These are phyloP conservation scores for Larimichthys crocea DNA, from an alignment of 2,113 vertebrate genomes.

Conservation along the genomic window DNA sequence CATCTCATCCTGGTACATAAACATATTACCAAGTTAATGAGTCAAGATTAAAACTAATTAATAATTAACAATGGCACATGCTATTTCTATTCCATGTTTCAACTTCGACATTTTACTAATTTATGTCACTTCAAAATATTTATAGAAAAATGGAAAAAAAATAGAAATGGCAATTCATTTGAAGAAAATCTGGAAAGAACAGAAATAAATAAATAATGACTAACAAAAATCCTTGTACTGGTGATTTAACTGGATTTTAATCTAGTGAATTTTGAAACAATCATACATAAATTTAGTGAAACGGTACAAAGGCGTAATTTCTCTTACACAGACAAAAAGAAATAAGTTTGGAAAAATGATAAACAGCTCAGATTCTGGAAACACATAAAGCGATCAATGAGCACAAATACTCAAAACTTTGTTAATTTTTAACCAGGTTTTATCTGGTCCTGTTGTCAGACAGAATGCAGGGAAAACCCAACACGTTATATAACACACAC, in stretches of 20 bases:
- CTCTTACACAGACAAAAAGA: background rate
- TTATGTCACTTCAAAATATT: background rate
- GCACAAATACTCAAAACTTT: slow-evolving; percentile 2
- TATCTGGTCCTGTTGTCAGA: slow-evolving; percentile 54
- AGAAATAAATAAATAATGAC: background rate
- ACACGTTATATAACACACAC: slow-evolving; percentile 67
- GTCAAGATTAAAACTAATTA: background rate
- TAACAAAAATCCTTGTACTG: background rate
- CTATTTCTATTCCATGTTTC: background rate
- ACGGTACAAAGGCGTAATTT: background rate
- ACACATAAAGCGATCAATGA: slow-evolving; percentile 12
- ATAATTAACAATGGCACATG: background rate
- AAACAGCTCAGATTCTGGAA: background rate
- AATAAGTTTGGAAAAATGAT: background rate
- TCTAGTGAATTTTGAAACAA: background rate
- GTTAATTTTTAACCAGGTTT: slow-evolving; percentile 69
- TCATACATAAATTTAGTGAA: background rate
- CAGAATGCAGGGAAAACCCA: slow-evolving; percentile 38
- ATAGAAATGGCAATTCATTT: background rate
- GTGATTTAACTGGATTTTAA: background rate
- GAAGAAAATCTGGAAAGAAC: background rate
- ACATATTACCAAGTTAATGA: background rate
- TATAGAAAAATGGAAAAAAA: background rate
- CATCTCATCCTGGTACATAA: background rate
- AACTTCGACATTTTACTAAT: background rate